A percentile compares a stretch with the other conserved stretches of the same genome.
These are phyloP conservation scores for Paramisgurnus dabryanus DNA, from an alignment of 2,113 vertebrate species.

Conservation along the genomic window DNA sequence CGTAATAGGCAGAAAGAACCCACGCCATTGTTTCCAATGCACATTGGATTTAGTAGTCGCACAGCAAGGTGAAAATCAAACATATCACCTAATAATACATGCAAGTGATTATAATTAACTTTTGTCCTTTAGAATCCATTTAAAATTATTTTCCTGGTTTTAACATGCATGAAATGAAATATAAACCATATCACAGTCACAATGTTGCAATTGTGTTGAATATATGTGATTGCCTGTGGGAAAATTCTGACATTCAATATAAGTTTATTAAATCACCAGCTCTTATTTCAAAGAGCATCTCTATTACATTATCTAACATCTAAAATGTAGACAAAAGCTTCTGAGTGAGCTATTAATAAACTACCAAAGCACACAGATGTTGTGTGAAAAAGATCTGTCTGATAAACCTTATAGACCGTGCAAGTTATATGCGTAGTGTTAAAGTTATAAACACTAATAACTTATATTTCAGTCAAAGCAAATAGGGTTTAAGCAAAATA, in stretches of 20 bases:
- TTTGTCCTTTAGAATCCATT: not conserved
- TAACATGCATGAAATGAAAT: no score
- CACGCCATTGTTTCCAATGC: slow-evolving; percentile 25
- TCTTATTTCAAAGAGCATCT: not conserved
- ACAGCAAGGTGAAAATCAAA: slow-evolving; percentile 5
- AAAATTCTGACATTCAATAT: no score
- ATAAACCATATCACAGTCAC: no score
- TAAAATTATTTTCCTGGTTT: no score
- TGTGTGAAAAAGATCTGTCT: no score
- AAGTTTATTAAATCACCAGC: no score
- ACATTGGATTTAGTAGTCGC: slow-evolving; percentile 17
- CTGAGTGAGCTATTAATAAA: no score
- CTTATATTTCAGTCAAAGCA: not conserved
- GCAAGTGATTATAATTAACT: not conserved
- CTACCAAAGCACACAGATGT: not conserved
- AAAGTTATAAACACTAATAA: slow-evolving; percentile 1
- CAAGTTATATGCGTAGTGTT: not conserved
- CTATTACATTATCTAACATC: not conserved
- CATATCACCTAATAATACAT: not conserved
- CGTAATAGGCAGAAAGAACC: slow-evolving; percentile 14
- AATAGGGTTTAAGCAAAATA: not conserved
- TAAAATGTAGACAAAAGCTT: not conserved
- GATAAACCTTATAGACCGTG: not conserved
- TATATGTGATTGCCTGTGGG: no score
- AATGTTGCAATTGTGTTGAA: not conserved